Conservation (phyloP, 2,797 vertebrate species). For the Ciconia nigra region DNA sequence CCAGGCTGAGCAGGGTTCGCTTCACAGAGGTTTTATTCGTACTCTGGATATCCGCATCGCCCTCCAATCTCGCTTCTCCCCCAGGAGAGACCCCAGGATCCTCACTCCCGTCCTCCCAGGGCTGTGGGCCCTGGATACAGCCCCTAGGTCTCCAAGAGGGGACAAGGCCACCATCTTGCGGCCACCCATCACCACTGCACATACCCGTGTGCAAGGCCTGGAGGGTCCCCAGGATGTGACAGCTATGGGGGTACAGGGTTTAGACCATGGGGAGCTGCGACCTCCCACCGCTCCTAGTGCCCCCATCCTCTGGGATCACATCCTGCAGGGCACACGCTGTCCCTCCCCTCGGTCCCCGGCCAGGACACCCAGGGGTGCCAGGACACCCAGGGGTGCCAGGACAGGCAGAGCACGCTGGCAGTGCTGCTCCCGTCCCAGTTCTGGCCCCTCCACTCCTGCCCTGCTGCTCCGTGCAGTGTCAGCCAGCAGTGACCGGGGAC, state of each 20-base stretch:
- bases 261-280: not conserved
- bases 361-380: not conserved
- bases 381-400: not conserved
- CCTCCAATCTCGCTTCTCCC: not conserved
- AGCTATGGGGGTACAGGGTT: not conserved
- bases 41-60: not conserved
- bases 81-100: not conserved
- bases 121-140: not conserved
- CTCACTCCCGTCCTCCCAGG: not conserved
- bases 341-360: not conserved
- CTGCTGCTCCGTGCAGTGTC: slow-evolving; percentile 17
- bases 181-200: slow-evolving; percentile 42
- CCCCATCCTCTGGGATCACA: not conserved
- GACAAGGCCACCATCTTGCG: slow-evolving; percentile 54
- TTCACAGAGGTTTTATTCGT: slow-evolving; percentile 51
- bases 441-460: not conserved
- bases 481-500: slow-evolving; percentile 24
- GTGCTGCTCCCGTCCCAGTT: not conserved
- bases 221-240: not conserved
- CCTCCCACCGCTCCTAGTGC: not conserved
- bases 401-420: not conserved
- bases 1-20: not conserved
- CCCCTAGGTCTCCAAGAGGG: not conserved
- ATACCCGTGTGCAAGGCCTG: not conserved
- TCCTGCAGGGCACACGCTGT: fast-evolving